Evolutionary conservation across 2,888 invertebrate genomes (phyloP), one percentile per base, ranked within the genome.

Genomic region (Morinoia aosen): DNA sequence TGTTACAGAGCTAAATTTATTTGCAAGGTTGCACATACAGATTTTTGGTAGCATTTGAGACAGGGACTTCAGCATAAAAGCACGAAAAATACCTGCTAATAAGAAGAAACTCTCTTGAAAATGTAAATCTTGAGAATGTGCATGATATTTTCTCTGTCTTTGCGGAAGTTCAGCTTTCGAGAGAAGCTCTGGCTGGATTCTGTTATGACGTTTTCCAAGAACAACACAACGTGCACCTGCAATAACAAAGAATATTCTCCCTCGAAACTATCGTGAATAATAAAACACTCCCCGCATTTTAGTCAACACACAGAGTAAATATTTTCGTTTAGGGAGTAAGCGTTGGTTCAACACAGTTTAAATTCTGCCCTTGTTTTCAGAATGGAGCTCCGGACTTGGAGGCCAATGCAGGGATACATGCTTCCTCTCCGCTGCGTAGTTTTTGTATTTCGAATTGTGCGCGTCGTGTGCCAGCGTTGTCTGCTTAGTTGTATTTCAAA

Each of bases 251-350:
- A 76, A 33, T 76, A 33, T 76, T 76, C 33, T 76, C 25, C 33
- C 76, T 76, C 33, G 25, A 76, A 76, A 76, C 76, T 76, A 76
- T 76, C 76, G 76, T 76, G 33, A 76, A 76, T 76, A 76, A 76
- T 76, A 76, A 76, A 76, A 76, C 76, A 16, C 25, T 76, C 76
- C 33, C 76, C 25, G 33, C 33, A 76, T 76, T 76, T 76, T 76
- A 76, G 76, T 76, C 76, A 76, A 76, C 76, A 76, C 25, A 33
- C 76, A 76, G 76, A 76, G 76, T 76, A 76, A 76, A 76, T 76
- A 76, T 76, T 76, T 76, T 76, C 76, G 25, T 76, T 16, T 33
- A 76, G 76, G 76, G 76, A 76, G 76, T 76, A 12, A 76, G 76
- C 33, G 76, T 76, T 76, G 76, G 25, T 33, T 76, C 76, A 76